Evolutionary conservation across 2,888 invertebrate species (phyloP).

Genomic region (Himalopsyche japonica): DNA sequence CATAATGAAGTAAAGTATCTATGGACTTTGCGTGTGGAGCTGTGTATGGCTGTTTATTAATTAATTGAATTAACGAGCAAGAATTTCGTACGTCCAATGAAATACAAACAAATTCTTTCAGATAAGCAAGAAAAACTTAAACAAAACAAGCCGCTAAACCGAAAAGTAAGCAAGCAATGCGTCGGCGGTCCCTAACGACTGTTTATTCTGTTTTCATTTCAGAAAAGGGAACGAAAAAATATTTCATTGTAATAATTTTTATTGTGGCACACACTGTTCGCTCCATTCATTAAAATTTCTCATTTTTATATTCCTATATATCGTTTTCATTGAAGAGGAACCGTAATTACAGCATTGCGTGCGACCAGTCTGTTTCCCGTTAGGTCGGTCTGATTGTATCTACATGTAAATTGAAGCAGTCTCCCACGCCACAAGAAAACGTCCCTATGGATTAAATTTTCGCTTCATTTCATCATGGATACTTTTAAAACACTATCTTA

Average conservation of each 20-base stretch:
- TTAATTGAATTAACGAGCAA: background rate
- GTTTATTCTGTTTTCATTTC: background rate
- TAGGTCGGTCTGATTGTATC: slow-evolving; percentile 20
- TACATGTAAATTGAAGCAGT: slow-evolving; percentile 3
- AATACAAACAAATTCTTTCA: background rate
- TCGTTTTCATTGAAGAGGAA: slow-evolving; percentile 30
- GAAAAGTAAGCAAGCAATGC: background rate
- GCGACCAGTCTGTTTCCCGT: slow-evolving; percentile 1
- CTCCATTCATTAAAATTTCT: slow-evolving; percentile 17
- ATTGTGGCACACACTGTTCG: background rate
- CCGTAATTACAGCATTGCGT: slow-evolving; percentile 36
- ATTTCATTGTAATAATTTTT: slow-evolving; percentile 4
- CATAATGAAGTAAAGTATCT: background rate
- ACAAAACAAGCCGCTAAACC: background rate
- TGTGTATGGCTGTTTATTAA: background rate
- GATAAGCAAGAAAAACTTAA: background rate
- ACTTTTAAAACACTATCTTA: no score
- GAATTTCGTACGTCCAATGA: background rate
- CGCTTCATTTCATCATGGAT: no score
- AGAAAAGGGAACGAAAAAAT: background rate
- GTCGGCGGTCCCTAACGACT: background rate
- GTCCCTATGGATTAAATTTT: background rate
- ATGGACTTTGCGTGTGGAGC: background rate
- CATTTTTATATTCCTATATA: slow-evolving; percentile 31
- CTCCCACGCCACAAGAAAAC: slow-evolving; percentile 5